Percentiles rank a stretch among this genome's conserved stretches.
These are phyloP conservation scores for Pristionchus exspectatus DNA, from an alignment of 2,888 invertebrate species.

Conservation along the genomic window DNA sequence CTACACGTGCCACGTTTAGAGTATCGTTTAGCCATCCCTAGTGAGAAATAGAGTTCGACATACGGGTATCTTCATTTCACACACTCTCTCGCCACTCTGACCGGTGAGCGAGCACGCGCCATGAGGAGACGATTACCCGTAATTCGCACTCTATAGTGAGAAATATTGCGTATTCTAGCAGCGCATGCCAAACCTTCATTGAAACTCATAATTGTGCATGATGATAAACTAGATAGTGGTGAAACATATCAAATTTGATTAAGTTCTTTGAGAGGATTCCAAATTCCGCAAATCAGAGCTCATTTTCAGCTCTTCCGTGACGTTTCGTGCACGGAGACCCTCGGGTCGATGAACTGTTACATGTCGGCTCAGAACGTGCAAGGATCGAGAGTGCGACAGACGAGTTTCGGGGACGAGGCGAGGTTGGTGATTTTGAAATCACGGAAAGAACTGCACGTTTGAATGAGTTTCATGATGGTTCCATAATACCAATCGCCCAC, in stretches of 20 bases:
- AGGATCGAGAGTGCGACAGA: constrained; percentile 61
- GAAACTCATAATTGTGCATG: too few species aligned
- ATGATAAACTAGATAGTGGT: too few species aligned
- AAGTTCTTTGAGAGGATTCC: neutral
- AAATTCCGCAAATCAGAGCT: neutral
- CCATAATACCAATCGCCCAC: too few species aligned
- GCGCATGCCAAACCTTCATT: neutral
- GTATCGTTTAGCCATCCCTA: too few species aligned
- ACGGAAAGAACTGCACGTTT: neutral
- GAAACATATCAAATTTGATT: neutral
- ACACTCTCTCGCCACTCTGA: too few species aligned
- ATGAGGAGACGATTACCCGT: too few species aligned
- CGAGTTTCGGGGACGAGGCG: constrained; percentile 55
- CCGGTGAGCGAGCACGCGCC: too few species aligned
- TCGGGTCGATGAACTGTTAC: constrained; percentile 90
- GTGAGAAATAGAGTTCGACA: too few species aligned
- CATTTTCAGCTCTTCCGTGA: constrained; percentile 66
- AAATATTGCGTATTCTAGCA: neutral
- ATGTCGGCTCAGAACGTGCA: constrained; percentile 77
- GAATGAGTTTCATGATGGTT: too few species aligned
- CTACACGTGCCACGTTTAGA: too few species aligned
- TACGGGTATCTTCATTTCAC: too few species aligned
- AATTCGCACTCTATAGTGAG: too few species aligned
- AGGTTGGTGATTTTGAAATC: neutral
- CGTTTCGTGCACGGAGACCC: constrained; percentile 87